Evolutionary conservation across 2,113 vertebrate genomes (phyloP).

Genomic region (Nesogale talazaci): DNA sequence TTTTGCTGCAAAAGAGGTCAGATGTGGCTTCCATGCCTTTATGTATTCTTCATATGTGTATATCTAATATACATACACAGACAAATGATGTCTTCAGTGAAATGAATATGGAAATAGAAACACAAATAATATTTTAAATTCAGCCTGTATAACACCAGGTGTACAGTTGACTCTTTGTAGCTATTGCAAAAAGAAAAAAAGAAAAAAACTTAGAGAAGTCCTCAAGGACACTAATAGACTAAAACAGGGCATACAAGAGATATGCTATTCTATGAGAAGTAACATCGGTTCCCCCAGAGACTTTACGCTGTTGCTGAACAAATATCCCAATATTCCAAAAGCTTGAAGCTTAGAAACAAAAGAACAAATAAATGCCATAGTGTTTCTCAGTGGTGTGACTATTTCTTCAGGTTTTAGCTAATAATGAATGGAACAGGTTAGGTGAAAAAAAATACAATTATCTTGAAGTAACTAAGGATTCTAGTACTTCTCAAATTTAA

Average conservation of each 20-base stretch:
- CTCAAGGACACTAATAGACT: neutral
- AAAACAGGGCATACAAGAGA: neutral
- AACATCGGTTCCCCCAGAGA: conserved; percentile 11
- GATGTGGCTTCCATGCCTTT: no score
- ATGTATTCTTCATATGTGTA: no score
- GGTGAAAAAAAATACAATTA: conserved; percentile 45
- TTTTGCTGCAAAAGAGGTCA: no score
- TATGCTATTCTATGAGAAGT: neutral
- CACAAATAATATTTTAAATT: neutral
- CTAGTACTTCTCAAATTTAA: conserved; percentile 50
- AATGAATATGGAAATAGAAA: neutral
- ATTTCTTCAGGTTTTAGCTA: conserved; percentile 46
- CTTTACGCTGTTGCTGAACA: conserved; percentile 30
- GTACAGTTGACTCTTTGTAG: neutral
- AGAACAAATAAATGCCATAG: conserved; percentile 27
- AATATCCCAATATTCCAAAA: conserved; percentile 29
- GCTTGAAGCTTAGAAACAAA: conserved; percentile 14
- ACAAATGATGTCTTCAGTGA: neutral
- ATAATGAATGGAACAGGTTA: conserved; percentile 54
- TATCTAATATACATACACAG: neutral
- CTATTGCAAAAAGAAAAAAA: neutral
- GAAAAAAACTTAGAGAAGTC: neutral
- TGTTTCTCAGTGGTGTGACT: conserved; percentile 26
- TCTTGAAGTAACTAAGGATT: conserved; percentile 14
- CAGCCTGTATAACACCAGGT: neutral